Percentiles rank a stretch among this genome's conserved stretches.
These are phyloP conservation scores for Temnothorax curvispinosus DNA, from an alignment of 1,140 invertebrate genomes.

Conservation along the genomic window DNA sequence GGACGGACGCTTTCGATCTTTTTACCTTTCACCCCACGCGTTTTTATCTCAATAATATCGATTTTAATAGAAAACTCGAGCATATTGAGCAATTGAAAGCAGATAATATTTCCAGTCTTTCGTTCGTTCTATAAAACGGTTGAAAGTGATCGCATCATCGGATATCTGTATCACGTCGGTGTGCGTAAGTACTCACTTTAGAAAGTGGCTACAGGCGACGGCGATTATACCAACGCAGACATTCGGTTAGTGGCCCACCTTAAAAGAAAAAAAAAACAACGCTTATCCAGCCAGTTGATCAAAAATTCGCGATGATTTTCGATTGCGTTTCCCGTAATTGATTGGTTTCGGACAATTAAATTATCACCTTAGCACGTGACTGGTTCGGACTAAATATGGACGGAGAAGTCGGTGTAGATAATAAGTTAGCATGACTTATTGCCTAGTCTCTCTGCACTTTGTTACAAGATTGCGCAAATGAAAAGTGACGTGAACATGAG, in stretches of 20 bases:
- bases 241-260: conserved; percentile 39
- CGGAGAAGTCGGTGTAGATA: conserved; percentile 9
- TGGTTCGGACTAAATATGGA: background rate
- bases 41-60: conserved; percentile 12
- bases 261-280: background rate
- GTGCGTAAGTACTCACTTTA: conserved; percentile 79
- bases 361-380: background rate
- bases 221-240: background rate
- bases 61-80: background rate
- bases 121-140: conserved; percentile 7
- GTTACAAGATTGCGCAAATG: conserved; percentile 37
- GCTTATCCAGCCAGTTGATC: background rate
- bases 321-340: background rate
- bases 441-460: background rate
- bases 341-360: conserved; percentile 1
- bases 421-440: background rate
- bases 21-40: conserved; percentile 14
- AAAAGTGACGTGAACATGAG: conserved; percentile 43
- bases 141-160: conserved; percentile 50
- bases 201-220: conserved; percentile 77
- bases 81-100: background rate
- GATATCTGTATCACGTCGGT: conserved; percentile 55
- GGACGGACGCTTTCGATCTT: conserved; percentile 16
- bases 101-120: background rate
- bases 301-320: background rate